Evolutionary conservation across 2,888 invertebrate genomes (phyloP).

Genomic region (Drosophila niveifrons): DNA sequence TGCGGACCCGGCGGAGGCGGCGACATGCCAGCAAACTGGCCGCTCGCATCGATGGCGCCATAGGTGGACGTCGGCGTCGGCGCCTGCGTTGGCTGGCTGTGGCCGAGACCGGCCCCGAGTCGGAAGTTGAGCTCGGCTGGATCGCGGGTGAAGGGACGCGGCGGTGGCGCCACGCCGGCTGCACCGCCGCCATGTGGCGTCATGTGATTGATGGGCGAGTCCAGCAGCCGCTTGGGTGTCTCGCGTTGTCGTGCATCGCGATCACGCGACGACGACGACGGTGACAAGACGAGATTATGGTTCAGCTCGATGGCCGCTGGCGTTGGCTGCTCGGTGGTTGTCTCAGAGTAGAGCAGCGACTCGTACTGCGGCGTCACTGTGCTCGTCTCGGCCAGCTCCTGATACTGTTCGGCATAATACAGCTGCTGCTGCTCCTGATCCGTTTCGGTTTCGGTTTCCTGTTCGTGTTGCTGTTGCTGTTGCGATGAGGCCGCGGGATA

Average conservation of each 20-base stretch:
- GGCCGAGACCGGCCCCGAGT: no score
- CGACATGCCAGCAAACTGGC: conserved; percentile 82
- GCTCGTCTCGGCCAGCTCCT: conserved; percentile 51
- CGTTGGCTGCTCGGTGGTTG: conserved; percentile 35
- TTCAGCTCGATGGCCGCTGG: conserved; percentile 58
- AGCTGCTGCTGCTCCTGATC: conserved; percentile 52
- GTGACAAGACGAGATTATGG: conserved; percentile 52
- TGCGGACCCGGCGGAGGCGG: conserved; percentile 86
- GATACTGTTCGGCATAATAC: conserved; percentile 58
- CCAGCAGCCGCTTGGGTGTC: conserved; percentile 86
- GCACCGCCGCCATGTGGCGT: conserved; percentile 2
- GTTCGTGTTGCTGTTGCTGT: conserved; percentile 55
- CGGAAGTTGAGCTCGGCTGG: conserved; percentile 80
- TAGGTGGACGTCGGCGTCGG: conserved; percentile 84
- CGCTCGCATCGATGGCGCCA: conserved; percentile 84
- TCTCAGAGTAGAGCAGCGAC: conserved; percentile 42
- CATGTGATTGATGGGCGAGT: conserved; percentile 86
- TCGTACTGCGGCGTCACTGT: conserved; percentile 42
- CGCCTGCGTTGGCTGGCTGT: conserved; percentile 52
- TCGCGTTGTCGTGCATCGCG: conserved; percentile 70
- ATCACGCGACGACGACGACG: background rate
- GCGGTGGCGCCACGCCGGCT: conserved; percentile 74
- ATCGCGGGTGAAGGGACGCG: conserved; percentile 86
- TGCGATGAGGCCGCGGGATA: conserved; percentile 79
- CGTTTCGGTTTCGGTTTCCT: conserved; percentile 42